Evolutionary conservation across 2,797 vertebrate species (phyloP).

Genomic region (Dromococcyx pavoninus): DNA sequence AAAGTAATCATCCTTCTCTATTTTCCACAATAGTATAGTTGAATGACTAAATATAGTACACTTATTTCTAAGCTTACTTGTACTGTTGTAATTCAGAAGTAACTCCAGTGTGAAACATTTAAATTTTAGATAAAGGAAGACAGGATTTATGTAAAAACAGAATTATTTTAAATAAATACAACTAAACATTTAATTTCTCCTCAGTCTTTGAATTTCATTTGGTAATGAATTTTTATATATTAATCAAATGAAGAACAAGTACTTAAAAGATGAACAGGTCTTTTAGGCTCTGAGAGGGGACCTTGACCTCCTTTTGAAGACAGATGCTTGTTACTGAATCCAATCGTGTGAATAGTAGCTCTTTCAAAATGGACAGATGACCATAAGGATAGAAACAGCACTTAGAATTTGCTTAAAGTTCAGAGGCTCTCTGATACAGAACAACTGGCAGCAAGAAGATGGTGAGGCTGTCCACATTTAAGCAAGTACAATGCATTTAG

Average conservation of each 20-base stretch:
- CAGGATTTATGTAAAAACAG: neutral
- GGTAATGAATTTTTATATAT: neutral
- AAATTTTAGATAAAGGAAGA: neutral
- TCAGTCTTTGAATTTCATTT: neutral
- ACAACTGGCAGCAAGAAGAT: neutral
- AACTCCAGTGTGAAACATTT: neutral
- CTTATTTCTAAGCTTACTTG: neutral
- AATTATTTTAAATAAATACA: neutral
- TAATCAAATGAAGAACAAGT: neutral
- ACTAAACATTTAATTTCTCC: neutral
- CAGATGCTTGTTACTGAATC: neutral
- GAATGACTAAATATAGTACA: neutral
- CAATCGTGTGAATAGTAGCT: rapidly evolving
- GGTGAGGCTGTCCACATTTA: neutral
- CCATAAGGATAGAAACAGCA: neutral
- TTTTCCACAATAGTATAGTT: neutral
- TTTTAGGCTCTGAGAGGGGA: neutral
- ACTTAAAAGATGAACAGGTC: neutral
- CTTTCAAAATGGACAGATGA: neutral
- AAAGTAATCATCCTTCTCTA: neutral
- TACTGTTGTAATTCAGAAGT: neutral
- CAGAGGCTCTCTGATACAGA: neutral
- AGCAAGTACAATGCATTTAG: rapidly evolving
- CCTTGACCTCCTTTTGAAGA: neutral
- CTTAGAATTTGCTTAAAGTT: neutral